Conservation (phyloP, 2,888 invertebrate species). For the Morinoia aosen region DNA sequence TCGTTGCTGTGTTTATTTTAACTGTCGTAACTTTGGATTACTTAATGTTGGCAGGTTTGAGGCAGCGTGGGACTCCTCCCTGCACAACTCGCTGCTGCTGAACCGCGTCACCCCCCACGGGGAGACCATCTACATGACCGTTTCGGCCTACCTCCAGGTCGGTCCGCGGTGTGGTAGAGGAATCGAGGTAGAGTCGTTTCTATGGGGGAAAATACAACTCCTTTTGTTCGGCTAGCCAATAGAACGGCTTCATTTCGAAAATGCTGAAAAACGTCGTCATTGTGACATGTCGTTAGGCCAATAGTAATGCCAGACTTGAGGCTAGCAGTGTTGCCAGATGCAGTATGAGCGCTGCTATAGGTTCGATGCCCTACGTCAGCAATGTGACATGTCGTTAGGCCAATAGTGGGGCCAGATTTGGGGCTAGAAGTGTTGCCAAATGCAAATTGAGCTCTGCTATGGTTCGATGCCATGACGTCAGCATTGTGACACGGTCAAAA, state of each 20-base stretch:
- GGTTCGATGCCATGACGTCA: too few species aligned
- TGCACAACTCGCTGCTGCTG: conserved; percentile 95
- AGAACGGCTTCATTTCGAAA: not conserved
- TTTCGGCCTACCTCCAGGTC: conserved; percentile 98
- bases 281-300: not conserved
- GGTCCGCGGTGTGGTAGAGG: conserved; percentile 62
- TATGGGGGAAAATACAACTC: too few species aligned
- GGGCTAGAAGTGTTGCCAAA: too few species aligned
- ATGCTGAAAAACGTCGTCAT: not conserved
- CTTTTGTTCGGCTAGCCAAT: too few species aligned
- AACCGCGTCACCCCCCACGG: conserved; percentile 96
- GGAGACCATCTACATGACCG: conserved; percentile 98
- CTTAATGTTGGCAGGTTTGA: conserved; percentile 78
- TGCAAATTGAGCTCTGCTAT: too few species aligned
- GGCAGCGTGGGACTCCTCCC: conserved; percentile 99
- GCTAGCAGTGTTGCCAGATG: too few species aligned
- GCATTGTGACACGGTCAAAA: too few species aligned
- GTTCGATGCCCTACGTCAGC: too few species aligned
- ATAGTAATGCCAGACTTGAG: too few species aligned
- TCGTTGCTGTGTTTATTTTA: not conserved
- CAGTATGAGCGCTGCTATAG: too few species aligned
- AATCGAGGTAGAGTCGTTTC: not conserved
- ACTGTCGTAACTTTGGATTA: not conserved
- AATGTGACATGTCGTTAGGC: too few species aligned
- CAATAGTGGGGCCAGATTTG: too few species aligned